phyloP scores from a whole-genome alignment of 2,113 vertebrate species.

The Struthidea cinerea region DNA sequence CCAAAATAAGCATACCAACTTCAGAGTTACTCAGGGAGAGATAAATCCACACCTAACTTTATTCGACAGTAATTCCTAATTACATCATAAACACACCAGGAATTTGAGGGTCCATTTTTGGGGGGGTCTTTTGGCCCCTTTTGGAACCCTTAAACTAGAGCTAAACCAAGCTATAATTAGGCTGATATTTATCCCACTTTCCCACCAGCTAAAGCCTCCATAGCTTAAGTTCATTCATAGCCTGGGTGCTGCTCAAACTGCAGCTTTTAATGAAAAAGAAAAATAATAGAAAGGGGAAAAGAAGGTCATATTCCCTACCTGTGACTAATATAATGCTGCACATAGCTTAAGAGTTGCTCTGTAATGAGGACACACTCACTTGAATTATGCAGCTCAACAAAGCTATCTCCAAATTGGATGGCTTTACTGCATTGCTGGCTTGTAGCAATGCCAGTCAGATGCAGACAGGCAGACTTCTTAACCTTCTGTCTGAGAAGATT shows the following conservation, averaged over 20 bases:
- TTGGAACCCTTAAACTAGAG: background rate
- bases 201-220: background rate
- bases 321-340: background rate
- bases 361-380: background rate
- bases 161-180: background rate
- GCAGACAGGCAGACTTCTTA: conserved; percentile 46
- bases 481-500: conserved; percentile 52
- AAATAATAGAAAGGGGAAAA: background rate
- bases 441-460: background rate
- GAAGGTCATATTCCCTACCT: background rate
- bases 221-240: background rate
- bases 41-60: background rate
- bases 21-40: background rate
- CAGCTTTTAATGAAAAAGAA: background rate
- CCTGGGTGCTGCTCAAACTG: background rate
- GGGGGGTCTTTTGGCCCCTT: background rate
- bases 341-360: background rate
- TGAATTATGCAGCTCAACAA: background rate
- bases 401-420: background rate
- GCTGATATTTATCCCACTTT: background rate
- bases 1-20: background rate
- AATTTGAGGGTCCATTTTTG: background rate
- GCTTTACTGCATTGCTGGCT: background rate
- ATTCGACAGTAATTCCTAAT: background rate
- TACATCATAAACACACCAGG: background rate